These are phyloP conservation scores for Echinarachnius parma DNA, from an alignment of 53 echinoderm and acorn worm species.

Conservation along the genomic window DNA sequence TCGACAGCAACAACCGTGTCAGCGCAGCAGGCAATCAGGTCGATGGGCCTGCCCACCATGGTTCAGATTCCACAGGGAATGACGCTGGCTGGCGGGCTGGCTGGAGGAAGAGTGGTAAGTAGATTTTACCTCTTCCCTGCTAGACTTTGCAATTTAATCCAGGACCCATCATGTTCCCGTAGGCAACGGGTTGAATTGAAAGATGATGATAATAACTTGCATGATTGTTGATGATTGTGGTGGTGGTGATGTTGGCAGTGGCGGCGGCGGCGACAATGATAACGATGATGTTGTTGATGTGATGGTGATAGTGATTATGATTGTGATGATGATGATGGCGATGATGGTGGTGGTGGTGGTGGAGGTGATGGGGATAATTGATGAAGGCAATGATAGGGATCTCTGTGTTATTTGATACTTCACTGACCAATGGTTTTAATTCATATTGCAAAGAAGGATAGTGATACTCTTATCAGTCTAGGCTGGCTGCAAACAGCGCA, in stretches of 20 bases:
- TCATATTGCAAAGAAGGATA: too few relatives aligned
- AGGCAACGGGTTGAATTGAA: too few relatives aligned
- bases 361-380: background rate
- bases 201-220: too few relatives aligned
- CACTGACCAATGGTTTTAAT: too few relatives aligned
- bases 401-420: too few relatives aligned
- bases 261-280: background rate
- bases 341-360: background rate
- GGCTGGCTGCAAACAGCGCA: too few relatives aligned
- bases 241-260: background rate
- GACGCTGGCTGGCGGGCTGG: background rate
- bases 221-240: too few relatives aligned
- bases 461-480: too few relatives aligned
- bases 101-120: background rate
- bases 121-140: too few relatives aligned
- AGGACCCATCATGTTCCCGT: too few relatives aligned
- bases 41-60: slow-evolving; percentile 25
- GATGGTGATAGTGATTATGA: background rate
- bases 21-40: background rate
- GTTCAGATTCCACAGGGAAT: slow-evolving; percentile 16
- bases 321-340: background rate
- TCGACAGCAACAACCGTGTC: slow-evolving; percentile 17
- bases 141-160: too few relatives aligned
- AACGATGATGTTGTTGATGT: background rate
- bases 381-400: background rate